Conservation (phyloP, 2,113 vertebrate species). For the Prunella fulvescens region DNA sequence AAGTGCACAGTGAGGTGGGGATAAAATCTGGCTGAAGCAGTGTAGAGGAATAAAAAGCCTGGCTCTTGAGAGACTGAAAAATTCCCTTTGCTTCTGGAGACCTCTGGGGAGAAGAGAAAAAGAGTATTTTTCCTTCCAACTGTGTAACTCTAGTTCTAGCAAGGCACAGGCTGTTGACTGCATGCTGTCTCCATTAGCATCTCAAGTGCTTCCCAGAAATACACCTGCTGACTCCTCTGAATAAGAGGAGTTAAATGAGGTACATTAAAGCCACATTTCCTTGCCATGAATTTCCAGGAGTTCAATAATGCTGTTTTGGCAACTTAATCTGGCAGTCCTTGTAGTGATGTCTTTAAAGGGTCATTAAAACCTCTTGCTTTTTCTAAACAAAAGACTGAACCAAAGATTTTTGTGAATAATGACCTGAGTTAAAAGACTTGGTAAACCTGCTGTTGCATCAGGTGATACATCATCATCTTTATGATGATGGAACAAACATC, state of each 20-base stretch:
- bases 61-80: not conserved
- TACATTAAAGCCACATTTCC: not conserved
- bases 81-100: not conserved
- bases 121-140: not conserved
- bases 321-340: constrained; percentile 14
- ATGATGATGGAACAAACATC: not conserved
- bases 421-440: not conserved
- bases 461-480: not conserved
- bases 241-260: not conserved
- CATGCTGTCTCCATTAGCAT: not conserved
- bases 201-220: not conserved
- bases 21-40: not conserved
- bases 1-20: not conserved
- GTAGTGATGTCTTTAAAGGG: not conserved
- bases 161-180: not conserved
- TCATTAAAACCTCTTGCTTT: not conserved
- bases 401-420: not conserved
- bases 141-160: not conserved
- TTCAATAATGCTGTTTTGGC: constrained; percentile 6
- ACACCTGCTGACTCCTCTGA: constrained; percentile 32
- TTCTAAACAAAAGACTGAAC: not conserved
- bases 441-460: not conserved
- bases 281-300: not conserved
- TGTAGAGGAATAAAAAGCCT: not conserved
- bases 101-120: not conserved